Conservation (phyloP, 2,113 vertebrate species). For the Cervus canadensis region DNA sequence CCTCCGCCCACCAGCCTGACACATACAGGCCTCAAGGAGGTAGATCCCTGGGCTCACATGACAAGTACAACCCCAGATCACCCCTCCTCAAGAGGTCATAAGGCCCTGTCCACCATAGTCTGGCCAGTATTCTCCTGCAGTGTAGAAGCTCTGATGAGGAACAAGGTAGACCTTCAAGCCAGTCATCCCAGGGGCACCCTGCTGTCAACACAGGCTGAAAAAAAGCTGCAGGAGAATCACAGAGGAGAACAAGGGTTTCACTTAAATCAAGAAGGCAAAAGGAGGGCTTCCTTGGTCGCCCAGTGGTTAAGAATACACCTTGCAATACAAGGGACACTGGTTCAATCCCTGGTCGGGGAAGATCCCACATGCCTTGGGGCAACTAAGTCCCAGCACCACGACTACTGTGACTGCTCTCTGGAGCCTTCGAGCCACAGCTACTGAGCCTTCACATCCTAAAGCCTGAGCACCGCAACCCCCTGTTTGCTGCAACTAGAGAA, state of each 20-base stretch:
- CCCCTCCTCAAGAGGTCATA: not conserved
- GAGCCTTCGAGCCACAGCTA: not conserved
- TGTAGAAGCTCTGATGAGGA: not conserved
- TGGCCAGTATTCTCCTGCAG: not conserved
- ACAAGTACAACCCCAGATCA: no score
- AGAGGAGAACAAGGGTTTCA: not conserved
- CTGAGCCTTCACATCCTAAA: not conserved
- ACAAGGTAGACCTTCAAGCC: no score
- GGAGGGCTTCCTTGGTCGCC: not conserved
- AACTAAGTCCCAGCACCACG: not conserved
- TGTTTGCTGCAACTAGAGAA: not conserved
- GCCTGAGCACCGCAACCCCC: not conserved
- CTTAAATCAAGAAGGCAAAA: not conserved
- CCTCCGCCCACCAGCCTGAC: not conserved
- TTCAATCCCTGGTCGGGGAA: not conserved
- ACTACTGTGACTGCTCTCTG: not conserved
- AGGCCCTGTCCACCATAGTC: not conserved
- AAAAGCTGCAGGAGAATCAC: not conserved
- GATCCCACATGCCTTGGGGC: not conserved
- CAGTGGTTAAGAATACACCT: not conserved
- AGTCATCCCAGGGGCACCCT: not conserved
- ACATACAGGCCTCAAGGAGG: not conserved
- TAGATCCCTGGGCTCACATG: not conserved
- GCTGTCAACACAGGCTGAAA: not conserved
- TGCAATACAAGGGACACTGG: not conserved